phyloP scores from a whole-genome alignment of 1,140 invertebrate genomes.

The Microplitis demolitor region DNA sequence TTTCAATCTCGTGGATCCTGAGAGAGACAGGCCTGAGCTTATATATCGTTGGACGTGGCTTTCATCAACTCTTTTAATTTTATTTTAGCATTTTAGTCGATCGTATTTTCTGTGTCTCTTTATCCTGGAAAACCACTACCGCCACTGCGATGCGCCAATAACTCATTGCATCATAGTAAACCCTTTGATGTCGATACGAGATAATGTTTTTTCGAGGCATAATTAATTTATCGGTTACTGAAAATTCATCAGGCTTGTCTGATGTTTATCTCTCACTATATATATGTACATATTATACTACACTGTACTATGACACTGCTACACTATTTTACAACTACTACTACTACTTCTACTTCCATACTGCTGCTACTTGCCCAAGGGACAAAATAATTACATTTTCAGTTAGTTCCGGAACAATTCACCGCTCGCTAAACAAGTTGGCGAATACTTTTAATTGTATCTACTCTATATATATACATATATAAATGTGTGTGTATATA shows the following conservation, averaged over 20 bases:
- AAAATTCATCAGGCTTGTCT: background rate
- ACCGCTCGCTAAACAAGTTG: conserved; percentile 5
- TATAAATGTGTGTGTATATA: too few species aligned
- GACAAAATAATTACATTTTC: conserved; percentile 8
- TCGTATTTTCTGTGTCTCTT: background rate
- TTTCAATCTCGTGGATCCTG: conserved; percentile 57
- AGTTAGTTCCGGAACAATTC: conserved; percentile 14
- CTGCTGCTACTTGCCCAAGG: background rate
- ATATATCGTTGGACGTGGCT: background rate
- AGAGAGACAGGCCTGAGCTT: conserved; percentile 42
- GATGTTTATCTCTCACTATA: background rate
- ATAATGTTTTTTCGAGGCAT: conserved; percentile 4
- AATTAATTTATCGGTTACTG: conserved; percentile 11
- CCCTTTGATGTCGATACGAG: background rate
- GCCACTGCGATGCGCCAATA: background rate
- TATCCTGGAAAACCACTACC: background rate
- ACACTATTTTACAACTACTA: too few species aligned
- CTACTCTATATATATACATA: background rate
- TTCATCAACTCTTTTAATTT: background rate
- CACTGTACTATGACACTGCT: background rate
- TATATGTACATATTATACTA: background rate
- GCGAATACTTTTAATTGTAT: conserved; percentile 15
- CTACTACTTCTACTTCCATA: too few species aligned
- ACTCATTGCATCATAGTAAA: background rate
- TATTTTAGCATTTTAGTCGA: background rate